These are phyloP conservation scores for Tetrao urogallus DNA, from an alignment of 2,113 vertebrate genomes.

Conservation along the genomic window DNA sequence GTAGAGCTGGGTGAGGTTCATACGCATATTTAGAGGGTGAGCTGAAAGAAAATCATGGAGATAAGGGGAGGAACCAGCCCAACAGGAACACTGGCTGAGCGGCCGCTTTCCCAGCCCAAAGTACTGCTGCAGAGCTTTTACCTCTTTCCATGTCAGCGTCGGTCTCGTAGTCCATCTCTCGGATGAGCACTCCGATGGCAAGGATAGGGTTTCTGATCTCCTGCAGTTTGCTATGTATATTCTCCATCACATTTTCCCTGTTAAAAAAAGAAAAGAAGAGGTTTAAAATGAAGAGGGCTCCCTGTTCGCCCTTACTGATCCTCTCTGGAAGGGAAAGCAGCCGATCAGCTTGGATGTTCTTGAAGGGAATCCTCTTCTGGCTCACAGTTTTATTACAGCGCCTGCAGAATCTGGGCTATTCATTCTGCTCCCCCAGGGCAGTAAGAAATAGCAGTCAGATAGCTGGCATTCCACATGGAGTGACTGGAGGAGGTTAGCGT, in stretches of 20 bases:
- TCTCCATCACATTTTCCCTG: constrained; percentile 87
- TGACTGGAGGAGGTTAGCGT: neutral
- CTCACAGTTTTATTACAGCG: neutral
- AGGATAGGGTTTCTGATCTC: constrained; percentile 86
- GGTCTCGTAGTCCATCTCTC: constrained; percentile 93
- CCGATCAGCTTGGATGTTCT: neutral
- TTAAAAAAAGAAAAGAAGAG: neutral
- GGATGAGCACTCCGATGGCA: constrained; percentile 85
- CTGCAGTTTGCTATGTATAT: constrained; percentile 92
- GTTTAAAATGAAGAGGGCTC: constrained; percentile 1
- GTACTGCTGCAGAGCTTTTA: neutral
- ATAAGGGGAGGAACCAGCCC: neutral
- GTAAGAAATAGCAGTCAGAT: constrained; percentile 53
- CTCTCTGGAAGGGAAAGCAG: neutral
- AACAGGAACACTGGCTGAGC: neutral
- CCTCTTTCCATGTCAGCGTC: constrained; percentile 82
- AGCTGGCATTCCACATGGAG: constrained; percentile 36
- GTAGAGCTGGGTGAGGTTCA: constrained; percentile 90
- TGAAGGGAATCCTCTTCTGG: constrained; percentile 18
- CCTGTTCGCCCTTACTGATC: neutral
- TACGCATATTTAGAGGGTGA: constrained; percentile 77
- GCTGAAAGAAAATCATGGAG: constrained; percentile 54
- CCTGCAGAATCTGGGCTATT: constrained; percentile 31
- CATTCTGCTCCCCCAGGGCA: constrained; percentile 35
- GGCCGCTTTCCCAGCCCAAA: neutral